Evolutionary conservation across 2,797 vertebrate genomes (phyloP), one percentile per base, ranked within the genome.

Genomic region (Euthynnus affinis): DNA sequence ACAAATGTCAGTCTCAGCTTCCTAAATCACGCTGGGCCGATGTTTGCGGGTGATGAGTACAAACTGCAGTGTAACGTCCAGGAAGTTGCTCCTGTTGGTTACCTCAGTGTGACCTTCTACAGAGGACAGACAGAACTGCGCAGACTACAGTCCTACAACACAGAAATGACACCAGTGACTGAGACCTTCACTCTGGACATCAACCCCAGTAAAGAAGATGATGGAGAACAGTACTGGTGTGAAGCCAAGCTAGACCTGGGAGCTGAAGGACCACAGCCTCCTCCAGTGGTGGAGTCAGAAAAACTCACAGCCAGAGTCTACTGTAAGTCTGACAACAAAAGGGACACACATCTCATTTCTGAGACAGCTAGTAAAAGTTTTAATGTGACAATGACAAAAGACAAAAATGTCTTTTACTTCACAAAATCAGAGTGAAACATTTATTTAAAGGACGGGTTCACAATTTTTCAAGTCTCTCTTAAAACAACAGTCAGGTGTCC

Each of bases 161-260:
- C n/a, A 5, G 29, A 9, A 22, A 71, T 34, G n/a, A 63, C 2
- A 27, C 92, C 93, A n/a, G 65, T 63, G 27, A 89, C n/a, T 18
- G n/a, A 62, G 44, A 67, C 0, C 25, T 74, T 84, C 49, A 87
- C 23, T 22, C 22, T 92, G 37, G 4, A n/a, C 52, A 78, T 94
- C 37, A 42, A 0, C 3, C 58, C 86, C 6, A 74, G 37, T 23
- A 87, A 76, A 80, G 68, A 72, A 0, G 91, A 94, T 7, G 25
- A 93, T 32, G 85, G 84, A 59, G 71, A 6, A 12, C 66, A 78
- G 62, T 94, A 88, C 87, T 88, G 85, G 84, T 95, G 95, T 82
- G 78, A 90, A 27, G 92, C 91, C 55, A 58, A 42, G 46, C 85
- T 94, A 22, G 51, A 86, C 0, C 80, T 94, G 62, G 76, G 83